Evolutionary conservation across 2,113 vertebrate genomes (phyloP).

Genomic region (Spilogale gracilis): DNA sequence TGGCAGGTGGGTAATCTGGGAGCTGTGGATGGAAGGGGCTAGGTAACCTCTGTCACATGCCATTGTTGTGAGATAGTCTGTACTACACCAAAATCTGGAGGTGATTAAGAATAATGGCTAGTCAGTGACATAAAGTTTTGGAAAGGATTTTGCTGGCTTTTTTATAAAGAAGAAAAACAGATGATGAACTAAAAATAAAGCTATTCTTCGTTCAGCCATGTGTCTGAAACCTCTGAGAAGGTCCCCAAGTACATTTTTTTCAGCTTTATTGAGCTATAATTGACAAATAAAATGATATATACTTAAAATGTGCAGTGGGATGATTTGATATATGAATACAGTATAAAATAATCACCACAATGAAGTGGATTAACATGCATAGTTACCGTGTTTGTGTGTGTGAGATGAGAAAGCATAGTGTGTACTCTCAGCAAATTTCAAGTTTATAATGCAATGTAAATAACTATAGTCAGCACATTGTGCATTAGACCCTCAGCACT

Average conservation of each 20-base stretch:
- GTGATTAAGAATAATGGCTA: not conserved
- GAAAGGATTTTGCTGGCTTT: not conserved
- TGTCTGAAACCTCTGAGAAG: not conserved
- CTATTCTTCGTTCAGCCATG: not conserved
- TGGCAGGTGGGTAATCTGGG: not conserved
- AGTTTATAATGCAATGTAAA: not conserved
- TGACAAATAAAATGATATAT: not conserved
- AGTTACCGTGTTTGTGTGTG: not conserved
- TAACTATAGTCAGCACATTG: not conserved
- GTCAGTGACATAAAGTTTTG: not conserved
- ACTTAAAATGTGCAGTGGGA: not conserved
- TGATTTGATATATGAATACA: not conserved
- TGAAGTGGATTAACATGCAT: not conserved
- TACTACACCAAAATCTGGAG: not conserved
- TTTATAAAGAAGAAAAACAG: conserved; percentile 30
- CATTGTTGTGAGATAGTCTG: not conserved
- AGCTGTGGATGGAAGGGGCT: too few species aligned
- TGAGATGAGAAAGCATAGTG: not conserved
- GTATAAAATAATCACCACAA: not conserved
- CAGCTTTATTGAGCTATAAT: not conserved
- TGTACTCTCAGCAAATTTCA: not conserved
- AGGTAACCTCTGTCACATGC: not conserved
- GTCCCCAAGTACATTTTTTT: not conserved
- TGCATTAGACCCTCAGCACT: not conserved
- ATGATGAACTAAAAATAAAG: not conserved